phyloP scores from a whole-genome alignment of 2,888 invertebrate species.

The Athrips mouffetella region DNA sequence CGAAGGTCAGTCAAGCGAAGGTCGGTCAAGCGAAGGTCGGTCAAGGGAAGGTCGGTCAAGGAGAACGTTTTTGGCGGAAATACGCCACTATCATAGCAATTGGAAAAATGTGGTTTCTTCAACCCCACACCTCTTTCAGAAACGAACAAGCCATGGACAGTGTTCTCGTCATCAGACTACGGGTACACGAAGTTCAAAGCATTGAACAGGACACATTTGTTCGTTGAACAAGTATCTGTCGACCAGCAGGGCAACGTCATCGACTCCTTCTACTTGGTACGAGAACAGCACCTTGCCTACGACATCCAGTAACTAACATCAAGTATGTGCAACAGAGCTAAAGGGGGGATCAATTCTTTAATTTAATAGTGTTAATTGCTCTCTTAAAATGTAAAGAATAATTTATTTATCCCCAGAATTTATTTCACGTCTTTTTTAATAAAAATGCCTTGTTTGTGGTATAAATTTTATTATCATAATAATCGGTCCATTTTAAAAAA shows the following conservation, averaged over 20 bases:
- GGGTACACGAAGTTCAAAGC: conserved; percentile 89
- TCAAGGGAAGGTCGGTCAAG: background rate
- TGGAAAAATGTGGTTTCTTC: background rate
- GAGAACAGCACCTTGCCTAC: background rate
- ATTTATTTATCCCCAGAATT: no score
- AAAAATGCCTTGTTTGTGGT: no score
- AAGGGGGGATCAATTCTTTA: no score
- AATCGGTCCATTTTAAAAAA: no score
- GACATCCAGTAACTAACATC: background rate
- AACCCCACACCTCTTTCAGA: no score
- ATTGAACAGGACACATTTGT: conserved; percentile 86
- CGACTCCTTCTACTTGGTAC: conserved; percentile 79
- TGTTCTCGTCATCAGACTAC: conserved; percentile 88
- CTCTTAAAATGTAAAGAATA: no score
- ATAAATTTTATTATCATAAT: no score
- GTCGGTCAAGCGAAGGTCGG: no score
- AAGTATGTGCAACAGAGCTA: no score
- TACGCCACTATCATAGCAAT: background rate
- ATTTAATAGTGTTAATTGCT: no score
- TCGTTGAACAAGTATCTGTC: conserved; percentile 89
- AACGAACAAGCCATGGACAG: conserved; percentile 81
- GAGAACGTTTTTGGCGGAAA: background rate
- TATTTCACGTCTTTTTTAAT: no score
- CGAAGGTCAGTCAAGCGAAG: no score
- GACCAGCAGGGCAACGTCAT: conserved; percentile 82